Conservation (phyloP, 2,888 invertebrate genomes). For the Amiota mariae region DNA sequence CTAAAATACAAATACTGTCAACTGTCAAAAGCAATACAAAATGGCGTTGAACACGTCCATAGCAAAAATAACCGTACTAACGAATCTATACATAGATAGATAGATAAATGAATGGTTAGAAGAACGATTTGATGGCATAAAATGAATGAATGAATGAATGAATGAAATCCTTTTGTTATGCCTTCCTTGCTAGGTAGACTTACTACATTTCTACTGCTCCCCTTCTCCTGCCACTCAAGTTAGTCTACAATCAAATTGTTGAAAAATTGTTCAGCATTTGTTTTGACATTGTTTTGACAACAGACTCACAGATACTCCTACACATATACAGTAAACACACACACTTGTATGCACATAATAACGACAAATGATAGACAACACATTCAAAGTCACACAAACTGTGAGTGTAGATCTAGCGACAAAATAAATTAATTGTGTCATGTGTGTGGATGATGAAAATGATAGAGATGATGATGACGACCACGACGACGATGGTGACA, state of each 20-base stretch:
- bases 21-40: conserved; percentile 16
- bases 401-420: neutral
- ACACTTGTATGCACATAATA: conserved; percentile 39
- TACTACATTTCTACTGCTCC: too few relatives aligned
- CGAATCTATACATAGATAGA: neutral
- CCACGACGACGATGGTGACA: neutral
- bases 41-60: neutral
- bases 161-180: conserved; percentile 8
- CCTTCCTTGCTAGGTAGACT: neutral
- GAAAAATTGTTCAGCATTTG: conserved; percentile 64
- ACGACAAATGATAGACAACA: conserved; percentile 16
- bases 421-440: conserved; percentile 54
- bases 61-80: neutral
- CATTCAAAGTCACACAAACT: too few relatives aligned
- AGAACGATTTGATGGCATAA: neutral
- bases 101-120: neutral
- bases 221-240: neutral
- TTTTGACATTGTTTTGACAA: conserved; percentile 64
- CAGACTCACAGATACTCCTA: conserved; percentile 40
- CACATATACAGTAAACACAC: conserved; percentile 51
- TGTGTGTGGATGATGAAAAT: conserved; percentile 7
- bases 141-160: neutral
- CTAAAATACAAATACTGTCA: conserved; percentile 7
- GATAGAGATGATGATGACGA: neutral
- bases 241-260: conserved; percentile 22